Percentiles rank a stretch among this genome's conserved stretches.
These are phyloP conservation scores for Melipona quadrifasciata DNA, from an alignment of 1,140 invertebrate species.

Conservation along the genomic window DNA sequence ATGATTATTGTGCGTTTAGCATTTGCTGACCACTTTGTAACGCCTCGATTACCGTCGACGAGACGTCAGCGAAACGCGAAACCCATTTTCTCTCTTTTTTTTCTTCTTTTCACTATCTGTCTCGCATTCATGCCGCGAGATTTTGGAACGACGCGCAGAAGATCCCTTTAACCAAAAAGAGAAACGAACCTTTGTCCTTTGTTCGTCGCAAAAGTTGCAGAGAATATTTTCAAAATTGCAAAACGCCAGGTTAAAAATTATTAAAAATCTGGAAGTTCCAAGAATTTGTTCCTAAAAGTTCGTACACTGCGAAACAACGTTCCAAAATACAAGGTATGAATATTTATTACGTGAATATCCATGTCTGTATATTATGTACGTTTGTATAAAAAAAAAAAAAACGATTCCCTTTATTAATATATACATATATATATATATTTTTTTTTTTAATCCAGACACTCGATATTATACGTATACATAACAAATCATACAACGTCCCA, in stretches of 20 bases:
- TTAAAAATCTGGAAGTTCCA: too few species aligned
- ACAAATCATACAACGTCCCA: background rate
- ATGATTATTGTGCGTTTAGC: constrained; percentile 66
- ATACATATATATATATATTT: background rate
- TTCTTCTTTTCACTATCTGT: background rate
- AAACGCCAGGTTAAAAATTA: too few species aligned
- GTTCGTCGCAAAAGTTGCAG: background rate
- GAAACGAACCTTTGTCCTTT: background rate
- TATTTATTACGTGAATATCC: background rate
- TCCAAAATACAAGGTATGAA: constrained; percentile 34
- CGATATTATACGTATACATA: constrained; percentile 37
- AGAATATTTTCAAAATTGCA: background rate
- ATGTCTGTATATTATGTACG: constrained; percentile 42
- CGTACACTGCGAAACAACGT: background rate
- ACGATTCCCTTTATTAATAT: constrained; percentile 34
- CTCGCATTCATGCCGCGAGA: constrained; percentile 19
- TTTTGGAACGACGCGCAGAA: constrained; percentile 20
- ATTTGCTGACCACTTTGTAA: constrained; percentile 54
- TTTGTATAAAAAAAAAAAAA: background rate
- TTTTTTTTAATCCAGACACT: constrained; percentile 39
- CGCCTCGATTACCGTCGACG: background rate
- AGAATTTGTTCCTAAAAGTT: too few species aligned
- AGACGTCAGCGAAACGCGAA: constrained; percentile 24
- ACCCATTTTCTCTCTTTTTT: background rate
- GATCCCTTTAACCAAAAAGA: background rate